Evolutionary conservation across 2,888 invertebrate species (phyloP).

Genomic region (Thereva unica): DNA sequence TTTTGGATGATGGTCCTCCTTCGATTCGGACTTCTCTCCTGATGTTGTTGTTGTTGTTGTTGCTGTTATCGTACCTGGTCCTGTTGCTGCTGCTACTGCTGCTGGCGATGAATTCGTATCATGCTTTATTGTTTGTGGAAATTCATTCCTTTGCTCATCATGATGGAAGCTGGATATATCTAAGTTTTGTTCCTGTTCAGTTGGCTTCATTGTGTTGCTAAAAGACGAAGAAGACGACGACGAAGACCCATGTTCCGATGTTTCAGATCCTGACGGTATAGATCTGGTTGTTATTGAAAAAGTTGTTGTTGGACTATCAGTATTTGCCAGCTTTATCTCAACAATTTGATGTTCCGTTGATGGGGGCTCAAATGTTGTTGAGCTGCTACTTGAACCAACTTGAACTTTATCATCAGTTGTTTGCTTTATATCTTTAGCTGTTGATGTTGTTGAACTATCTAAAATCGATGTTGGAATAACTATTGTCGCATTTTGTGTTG

Average conservation of each 20-base stretch:
- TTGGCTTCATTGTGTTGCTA: background rate
- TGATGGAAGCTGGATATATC: background rate
- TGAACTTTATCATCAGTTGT: conserved; percentile 15
- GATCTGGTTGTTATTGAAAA: conserved; percentile 36
- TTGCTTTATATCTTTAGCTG: background rate
- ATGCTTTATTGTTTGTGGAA: conserved; percentile 8
- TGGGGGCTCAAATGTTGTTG: conserved; percentile 23
- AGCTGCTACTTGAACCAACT: background rate
- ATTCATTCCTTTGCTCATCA: conserved; percentile 5
- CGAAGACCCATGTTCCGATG: too few relatives aligned
- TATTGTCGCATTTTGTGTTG: conserved; percentile 20
- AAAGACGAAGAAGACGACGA: too few relatives aligned
- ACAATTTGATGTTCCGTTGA: conserved; percentile 38
- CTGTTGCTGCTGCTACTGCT: background rate
- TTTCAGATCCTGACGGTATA: background rate
- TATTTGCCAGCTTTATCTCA: conserved; percentile 40
- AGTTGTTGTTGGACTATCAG: conserved; percentile 37
- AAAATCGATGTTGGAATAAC: background rate
- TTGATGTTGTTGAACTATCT: background rate
- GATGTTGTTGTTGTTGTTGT: background rate
- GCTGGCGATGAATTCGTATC: conserved; percentile 5
- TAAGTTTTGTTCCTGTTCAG: conserved; percentile 1
- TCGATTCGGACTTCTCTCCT: conserved; percentile 10
- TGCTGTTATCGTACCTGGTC: background rate
- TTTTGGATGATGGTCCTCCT: conserved; percentile 23